Conservation (phyloP, 2,888 invertebrate genomes). For the Rutpela maculata region DNA sequence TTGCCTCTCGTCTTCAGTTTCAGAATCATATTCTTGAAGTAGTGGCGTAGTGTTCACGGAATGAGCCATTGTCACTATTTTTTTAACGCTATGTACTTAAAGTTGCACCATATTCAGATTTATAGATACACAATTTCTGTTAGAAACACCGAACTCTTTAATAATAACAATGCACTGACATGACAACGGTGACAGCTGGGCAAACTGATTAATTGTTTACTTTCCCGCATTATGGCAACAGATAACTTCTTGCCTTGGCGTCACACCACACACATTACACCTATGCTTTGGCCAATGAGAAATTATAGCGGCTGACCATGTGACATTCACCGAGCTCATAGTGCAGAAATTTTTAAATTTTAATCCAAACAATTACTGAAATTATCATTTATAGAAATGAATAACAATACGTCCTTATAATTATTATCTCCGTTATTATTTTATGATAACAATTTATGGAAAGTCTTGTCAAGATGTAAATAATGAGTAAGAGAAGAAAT, state of each 20-base stretch:
- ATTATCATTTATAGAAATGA: neutral
- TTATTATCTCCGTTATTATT: no score
- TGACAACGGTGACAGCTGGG: neutral
- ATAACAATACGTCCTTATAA: neutral
- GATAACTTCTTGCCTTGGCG: no score
- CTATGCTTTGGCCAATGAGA: no score
- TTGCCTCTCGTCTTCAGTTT: slow-evolving; percentile 65
- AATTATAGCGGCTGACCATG: no score
- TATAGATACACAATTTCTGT: neutral
- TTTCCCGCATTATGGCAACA: no score
- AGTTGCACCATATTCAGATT: neutral
- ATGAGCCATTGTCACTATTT: slow-evolving; percentile 53
- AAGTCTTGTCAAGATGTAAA: no score
- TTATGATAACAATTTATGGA: no score
- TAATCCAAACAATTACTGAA: no score
- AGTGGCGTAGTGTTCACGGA: slow-evolving; percentile 75
- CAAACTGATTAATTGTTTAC: no score
- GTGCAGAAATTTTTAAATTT: neutral
- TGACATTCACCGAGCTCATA: no score
- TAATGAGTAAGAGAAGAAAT: no score
- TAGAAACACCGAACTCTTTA: neutral
- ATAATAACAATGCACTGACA: neutral
- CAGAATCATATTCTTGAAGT: slow-evolving; percentile 73
- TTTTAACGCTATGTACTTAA: neutral
- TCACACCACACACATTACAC: neutral